Evolutionary conservation across 2,888 invertebrate genomes (phyloP).

Genomic region (Beris chalybata): DNA sequence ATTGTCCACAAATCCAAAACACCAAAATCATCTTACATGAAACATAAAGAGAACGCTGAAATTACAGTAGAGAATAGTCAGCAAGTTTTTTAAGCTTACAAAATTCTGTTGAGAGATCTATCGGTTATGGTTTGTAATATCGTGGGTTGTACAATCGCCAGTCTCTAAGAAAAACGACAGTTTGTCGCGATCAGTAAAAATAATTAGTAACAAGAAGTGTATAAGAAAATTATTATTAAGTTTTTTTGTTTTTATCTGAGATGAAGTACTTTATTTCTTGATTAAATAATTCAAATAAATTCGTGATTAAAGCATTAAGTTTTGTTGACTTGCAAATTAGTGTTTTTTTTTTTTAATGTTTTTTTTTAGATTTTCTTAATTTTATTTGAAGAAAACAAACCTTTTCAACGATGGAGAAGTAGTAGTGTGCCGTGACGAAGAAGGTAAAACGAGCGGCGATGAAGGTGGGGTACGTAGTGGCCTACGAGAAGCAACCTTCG

Average conservation of each 20-base stretch:
- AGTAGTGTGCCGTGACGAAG: conserved; percentile 55
- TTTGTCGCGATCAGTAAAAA: conserved; percentile 35
- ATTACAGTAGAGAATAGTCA: neutral
- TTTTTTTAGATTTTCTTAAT: neutral
- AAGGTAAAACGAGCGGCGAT: conserved; percentile 53
- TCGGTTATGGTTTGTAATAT: conserved; percentile 45
- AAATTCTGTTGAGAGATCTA: conserved; percentile 7
- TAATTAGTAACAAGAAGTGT: conserved; percentile 31
- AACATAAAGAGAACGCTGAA: conserved; percentile 18
- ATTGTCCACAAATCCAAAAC: no score
- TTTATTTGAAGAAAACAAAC: conserved; percentile 29
- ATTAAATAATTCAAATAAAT: neutral
- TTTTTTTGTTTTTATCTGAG: neutral
- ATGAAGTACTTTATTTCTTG: neutral
- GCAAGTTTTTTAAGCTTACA: conserved; percentile 14
- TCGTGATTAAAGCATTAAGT: neutral
- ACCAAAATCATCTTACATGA: conserved; percentile 14
- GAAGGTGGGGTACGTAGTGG: conserved; percentile 54
- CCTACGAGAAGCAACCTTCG: conserved; percentile 50
- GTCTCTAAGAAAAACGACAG: conserved; percentile 48
- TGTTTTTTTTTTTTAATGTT: conserved; percentile 7
- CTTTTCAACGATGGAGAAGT: conserved; percentile 43
- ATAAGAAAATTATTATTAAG: neutral
- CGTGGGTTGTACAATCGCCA: conserved; percentile 54
- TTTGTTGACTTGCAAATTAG: neutral